phyloP scores from a whole-genome alignment of 2,113 vertebrate species.

The Glaucomys volans region DNA sequence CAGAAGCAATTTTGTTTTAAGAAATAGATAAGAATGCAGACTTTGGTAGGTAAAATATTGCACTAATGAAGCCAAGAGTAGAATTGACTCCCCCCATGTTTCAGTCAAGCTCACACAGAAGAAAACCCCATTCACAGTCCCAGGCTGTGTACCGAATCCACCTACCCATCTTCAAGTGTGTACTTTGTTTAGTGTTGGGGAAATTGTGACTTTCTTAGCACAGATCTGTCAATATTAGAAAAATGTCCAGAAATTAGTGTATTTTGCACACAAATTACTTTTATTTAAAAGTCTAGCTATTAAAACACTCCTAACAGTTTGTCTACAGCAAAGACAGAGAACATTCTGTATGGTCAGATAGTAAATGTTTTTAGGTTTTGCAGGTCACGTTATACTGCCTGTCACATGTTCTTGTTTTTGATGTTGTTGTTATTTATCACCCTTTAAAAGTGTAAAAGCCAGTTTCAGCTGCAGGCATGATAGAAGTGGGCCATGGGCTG shows the following conservation, averaged over 20 bases:
- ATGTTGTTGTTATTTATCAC: neutral
- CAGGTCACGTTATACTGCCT: neutral
- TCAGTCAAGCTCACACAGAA: neutral
- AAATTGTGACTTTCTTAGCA: neutral
- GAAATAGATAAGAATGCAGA: neutral
- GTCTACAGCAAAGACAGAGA: neutral
- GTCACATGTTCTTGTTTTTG: neutral
- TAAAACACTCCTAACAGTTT: neutral
- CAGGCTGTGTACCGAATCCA: neutral
- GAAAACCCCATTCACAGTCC: neutral
- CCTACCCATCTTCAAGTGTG: neutral
- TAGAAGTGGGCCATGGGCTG: neutral
- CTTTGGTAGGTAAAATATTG: neutral
- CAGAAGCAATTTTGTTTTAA: neutral
- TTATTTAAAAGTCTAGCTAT: neutral
- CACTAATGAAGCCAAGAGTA: neutral
- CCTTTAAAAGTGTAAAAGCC: neutral
- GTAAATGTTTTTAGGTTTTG: constrained; percentile 45
- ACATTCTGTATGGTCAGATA: neutral
- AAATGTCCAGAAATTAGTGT: neutral
- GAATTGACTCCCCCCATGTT: neutral
- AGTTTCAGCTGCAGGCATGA: neutral
- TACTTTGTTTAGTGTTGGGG: neutral
- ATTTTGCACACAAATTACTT: constrained; percentile 19
- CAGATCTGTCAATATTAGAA: constrained; percentile 2